These are phyloP conservation scores for Ceyx cyanopectus DNA, from an alignment of 2,113 vertebrate species.

Conservation along the genomic window DNA sequence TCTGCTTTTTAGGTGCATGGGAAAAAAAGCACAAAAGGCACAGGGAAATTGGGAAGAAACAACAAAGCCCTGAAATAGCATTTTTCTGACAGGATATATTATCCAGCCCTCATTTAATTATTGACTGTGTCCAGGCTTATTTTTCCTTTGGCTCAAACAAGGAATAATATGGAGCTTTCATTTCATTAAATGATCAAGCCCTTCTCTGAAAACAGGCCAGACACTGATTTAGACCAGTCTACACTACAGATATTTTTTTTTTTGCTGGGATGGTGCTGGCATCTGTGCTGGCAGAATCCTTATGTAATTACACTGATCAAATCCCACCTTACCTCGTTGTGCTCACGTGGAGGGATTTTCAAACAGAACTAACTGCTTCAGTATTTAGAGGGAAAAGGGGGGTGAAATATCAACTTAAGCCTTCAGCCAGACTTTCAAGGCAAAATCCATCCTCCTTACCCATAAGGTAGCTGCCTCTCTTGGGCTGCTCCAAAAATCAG, in stretches of 20 bases:
- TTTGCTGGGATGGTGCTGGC: not conserved
- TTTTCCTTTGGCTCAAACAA: not conserved
- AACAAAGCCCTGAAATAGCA: not conserved
- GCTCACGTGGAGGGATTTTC: fast-evolving
- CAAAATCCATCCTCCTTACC: not conserved
- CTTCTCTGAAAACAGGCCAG: not conserved
- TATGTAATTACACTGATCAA: fast-evolving
- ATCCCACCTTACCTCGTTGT: not conserved
- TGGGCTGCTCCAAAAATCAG: not conserved
- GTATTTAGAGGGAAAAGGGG: not conserved
- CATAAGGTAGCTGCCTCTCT: not conserved
- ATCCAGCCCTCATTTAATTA: not conserved
- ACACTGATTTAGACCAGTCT: not conserved
- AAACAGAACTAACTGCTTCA: not conserved
- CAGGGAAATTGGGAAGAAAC: not conserved
- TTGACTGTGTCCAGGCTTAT: not conserved
- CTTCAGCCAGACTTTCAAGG: not conserved
- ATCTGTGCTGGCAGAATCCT: not conserved
- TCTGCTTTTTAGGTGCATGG: not conserved
- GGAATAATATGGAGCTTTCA: not conserved
- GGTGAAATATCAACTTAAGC: not conserved
- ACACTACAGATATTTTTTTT: not conserved
- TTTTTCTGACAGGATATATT: not conserved
- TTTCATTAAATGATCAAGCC: not conserved
- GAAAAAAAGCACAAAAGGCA: not conserved